Evolutionary conservation across 2,113 vertebrate genomes (phyloP), one percentile per base, ranked within the genome.

Genomic region (Scartelaos histophorus): DNA sequence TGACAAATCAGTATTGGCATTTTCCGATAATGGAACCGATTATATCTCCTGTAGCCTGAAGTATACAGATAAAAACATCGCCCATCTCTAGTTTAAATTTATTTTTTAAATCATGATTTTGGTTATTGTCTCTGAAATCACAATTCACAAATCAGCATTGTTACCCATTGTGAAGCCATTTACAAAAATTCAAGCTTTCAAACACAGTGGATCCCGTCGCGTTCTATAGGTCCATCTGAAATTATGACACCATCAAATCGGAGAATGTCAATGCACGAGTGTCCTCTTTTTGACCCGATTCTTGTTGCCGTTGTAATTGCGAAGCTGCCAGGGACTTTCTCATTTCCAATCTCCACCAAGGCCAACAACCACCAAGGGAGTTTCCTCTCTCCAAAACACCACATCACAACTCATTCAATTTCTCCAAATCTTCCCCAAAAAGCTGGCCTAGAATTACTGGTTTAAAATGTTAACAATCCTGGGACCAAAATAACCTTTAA

Each of bases 301-400:
- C 73, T 68, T 73, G 68, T 70, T 78, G 84, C 80, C 78, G 79
- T 88, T 86, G 86, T 89, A 90, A 90, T 92, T 91, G 81, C 75
- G 57, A 78, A 56, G 67, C 13, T 58, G 56, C 24, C 65, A 71
- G 78, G 79, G 76, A 47, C 84, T 87, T 38, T 57, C 79, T 84
- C 81, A 79, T 85, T 91, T 86, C 74, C 66, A 54, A 61, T 82
- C 79, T 85, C 81, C 56, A 54, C 78, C 79, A 85, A 86, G 78
- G 85, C 84, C 87, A 86, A 81, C 82, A 90, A 92, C 89, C 92
- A 88, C 85, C 78, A 46, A 87, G 91, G 93, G 91, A 91, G 87
- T 92, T 92, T 89, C 88, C 87, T 76, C 49, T 72, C 81, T 45
- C 22, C 70, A 71, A 87, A 73, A 71, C 84, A 90, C 90, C 91